Evolutionary conservation across 2,888 invertebrate species (phyloP), one percentile per base, ranked within the genome.

Genomic region (Sceliomorpha sp.): DNA sequence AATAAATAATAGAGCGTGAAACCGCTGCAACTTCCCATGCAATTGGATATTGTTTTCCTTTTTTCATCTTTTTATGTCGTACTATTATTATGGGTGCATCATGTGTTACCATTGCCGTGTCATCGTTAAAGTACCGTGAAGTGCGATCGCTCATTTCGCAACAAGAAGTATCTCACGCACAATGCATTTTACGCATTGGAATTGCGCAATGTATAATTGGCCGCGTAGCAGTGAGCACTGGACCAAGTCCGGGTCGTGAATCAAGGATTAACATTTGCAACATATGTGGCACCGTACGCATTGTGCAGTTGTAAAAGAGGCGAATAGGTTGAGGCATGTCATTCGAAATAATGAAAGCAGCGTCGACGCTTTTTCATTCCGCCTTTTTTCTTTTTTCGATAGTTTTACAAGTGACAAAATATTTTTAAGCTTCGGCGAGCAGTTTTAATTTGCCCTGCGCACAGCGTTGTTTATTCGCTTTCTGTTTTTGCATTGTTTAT

Each of bases 201-300:
- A 31, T 69, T 63, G 56, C 69, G 50, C 62, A 67, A 60, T 67
- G 60, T 45, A 44, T 47, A 48, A 62, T 59, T 55, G 42, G 55
- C 44, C 31, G 27, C 31, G 14, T 31, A 26, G 31, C 69, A 34
- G 44, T 50, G 56, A 48, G 45, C 47, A 62, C 58, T 68, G 68
- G 66, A 71, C 51, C 59, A 59, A 45, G 73, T 70, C 73, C 62
- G 71, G 59, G 36, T 72, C 63, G 51, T 67, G 59, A 67, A 69
- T 74, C 68, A 37, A 53, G 66, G 39, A 71, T 71, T 62, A 60
- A 71, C 31, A 42, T 48, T 53, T 48, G 47, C 40, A 50, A 40
- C 40, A 17, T 56, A 50, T 56, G 31, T 14, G 20, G 37, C 37
- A 17, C 9, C 34, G 34, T 2, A 12, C 13, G 13, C 34, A 34